Evolutionary conservation across 2,797 vertebrate species (phyloP), one percentile per base, ranked within the genome.

Genomic region (Trachurus trachurus): DNA sequence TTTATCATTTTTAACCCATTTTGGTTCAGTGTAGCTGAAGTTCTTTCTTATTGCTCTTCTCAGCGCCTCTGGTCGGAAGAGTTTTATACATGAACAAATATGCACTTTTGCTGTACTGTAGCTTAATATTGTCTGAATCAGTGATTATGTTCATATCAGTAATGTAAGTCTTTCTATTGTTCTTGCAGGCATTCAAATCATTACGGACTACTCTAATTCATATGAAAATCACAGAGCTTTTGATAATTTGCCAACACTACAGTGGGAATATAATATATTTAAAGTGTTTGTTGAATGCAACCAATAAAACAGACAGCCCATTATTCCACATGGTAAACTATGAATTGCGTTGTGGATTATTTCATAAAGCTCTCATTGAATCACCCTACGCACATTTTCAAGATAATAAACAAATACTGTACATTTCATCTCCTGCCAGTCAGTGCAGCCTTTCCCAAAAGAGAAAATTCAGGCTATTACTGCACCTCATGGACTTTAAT

Each of bases 401-500:
- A n/a, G 49, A 26, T 26, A 31, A 26, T 50, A 45, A 62, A 53
- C 16, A 37, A 21, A 15, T 60, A 2, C 3, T 73, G 3, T 17
- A 26, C 54, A 72, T 80, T 85, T 74, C 1, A 60, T 84, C 54
- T 49, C 10, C n/a, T 70, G 44, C 34, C 75, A 57, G 45, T 71
- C 22, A 39, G 34, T 9, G 4, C 3, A 61, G 50, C 13, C 61
- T 22, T 22, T 61, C 78, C 74, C 42, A 42, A 53, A 73, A 62
- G 52, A 72, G 57, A 37, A 69, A 22, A 74, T 75, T 68, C 44
- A 37, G 17, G 61, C 63, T 74, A 78, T 74, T 76, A 66, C 72
- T 72, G 60, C 29, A 75, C 50, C 49, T 84, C 29, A 31, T 65
- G 50, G 61, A 74, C 44, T 21, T 76, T 45, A 79, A 82, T 78